Conservation (phyloP, 2,888 invertebrate species). For the Melanargia galathea region DNA sequence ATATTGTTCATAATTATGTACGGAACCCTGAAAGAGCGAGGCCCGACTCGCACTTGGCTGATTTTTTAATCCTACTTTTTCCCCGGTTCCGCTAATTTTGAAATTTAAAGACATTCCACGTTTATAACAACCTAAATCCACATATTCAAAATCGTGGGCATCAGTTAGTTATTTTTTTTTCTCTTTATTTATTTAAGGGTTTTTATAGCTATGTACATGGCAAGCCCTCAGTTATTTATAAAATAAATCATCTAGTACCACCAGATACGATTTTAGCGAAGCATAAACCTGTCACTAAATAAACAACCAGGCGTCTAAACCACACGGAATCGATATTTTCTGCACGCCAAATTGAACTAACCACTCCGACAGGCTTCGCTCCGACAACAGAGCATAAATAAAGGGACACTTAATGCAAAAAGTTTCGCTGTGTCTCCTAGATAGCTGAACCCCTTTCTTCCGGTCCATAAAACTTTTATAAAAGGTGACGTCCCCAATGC, state of each 20-base stretch:
- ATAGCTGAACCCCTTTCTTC: conserved; percentile 74
- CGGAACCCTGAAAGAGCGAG: too few species aligned
- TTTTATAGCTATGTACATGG: too few species aligned
- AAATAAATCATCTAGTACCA: not conserved
- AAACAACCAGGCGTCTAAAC: conserved; percentile 17
- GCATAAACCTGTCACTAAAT: not conserved
- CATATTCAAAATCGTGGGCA: too few species aligned
- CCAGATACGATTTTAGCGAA: not conserved
- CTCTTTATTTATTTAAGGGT: too few species aligned
- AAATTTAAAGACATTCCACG: too few species aligned
- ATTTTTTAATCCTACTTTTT: too few species aligned
- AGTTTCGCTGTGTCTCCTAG: conserved; percentile 67
- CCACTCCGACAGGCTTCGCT: conserved; percentile 45
- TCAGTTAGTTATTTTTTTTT: too few species aligned
- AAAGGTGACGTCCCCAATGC: conserved; percentile 68
- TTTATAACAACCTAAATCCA: too few species aligned
- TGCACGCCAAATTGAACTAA: conserved; percentile 40
- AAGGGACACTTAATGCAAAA: conserved; percentile 59
- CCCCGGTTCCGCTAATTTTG: too few species aligned
- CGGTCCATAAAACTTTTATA: conserved; percentile 76
- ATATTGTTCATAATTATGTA: too few species aligned
- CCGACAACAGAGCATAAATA: conserved; percentile 56
- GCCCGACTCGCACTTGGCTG: too few species aligned
- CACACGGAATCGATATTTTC: conserved; percentile 36
- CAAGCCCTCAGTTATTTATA: too few species aligned